These are phyloP conservation scores for Sylvilagus floridanus DNA, from an alignment of 2,797 vertebrate species.

Conservation along the genomic window DNA sequence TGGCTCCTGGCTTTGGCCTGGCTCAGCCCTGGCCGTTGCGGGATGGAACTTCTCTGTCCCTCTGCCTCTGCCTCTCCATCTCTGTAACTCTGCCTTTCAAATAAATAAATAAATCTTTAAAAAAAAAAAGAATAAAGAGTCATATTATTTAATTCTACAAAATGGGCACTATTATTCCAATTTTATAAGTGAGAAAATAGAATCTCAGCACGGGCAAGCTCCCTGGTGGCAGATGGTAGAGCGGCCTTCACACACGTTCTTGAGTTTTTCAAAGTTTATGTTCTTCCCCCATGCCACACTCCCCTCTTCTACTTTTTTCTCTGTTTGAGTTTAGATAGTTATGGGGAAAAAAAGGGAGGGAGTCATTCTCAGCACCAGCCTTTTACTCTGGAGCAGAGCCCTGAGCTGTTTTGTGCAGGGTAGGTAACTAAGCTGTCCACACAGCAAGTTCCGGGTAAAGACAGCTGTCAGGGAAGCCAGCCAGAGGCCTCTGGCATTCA, in stretches of 20 bases:
- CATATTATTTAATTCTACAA: neutral
- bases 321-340: slow-evolving; percentile 21
- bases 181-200: slow-evolving; percentile 22
- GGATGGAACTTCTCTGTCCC: too few species aligned
- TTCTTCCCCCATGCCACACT: neutral
- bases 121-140: too few species aligned
- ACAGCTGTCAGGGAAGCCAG: neutral
- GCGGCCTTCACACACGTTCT: neutral
- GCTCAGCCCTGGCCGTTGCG: too few species aligned
- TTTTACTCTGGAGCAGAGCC: neutral
- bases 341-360: too few species aligned
- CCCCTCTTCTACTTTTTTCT: neutral
- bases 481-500: neutral
- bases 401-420: neutral
- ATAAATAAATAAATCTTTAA: too few species aligned
- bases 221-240: neutral
- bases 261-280: neutral
- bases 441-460: slow-evolving; percentile 4
- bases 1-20: too few species aligned
- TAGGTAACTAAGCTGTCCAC: neutral
- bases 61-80: too few species aligned
- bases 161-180: neutral
- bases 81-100: too few species aligned
- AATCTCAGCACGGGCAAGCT: neutral
- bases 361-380: neutral